These are phyloP conservation scores for Enteromius afrohamiltoni DNA, from an alignment of 2,797 vertebrate species.

Conservation along the genomic window DNA sequence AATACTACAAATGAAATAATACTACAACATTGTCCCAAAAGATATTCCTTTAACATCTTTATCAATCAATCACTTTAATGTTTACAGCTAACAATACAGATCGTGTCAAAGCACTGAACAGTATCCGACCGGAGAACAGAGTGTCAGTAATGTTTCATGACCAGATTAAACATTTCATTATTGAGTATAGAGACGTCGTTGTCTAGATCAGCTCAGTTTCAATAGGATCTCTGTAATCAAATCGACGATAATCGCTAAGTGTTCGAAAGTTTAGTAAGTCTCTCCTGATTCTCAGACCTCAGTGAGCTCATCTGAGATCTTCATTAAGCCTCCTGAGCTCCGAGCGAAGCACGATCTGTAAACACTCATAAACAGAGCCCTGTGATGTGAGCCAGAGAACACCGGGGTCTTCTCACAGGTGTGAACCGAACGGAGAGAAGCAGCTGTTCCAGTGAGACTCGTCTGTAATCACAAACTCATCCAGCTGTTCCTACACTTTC, in stretches of 20 bases:
- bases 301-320: neutral
- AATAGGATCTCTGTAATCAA: too few relatives aligned
- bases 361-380: neutral
- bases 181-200: too few relatives aligned
- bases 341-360: neutral
- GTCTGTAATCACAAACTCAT: constrained; percentile 57
- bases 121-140: too few relatives aligned
- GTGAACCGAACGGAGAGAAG: neutral
- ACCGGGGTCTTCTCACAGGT: neutral
- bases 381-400: neutral
- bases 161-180: too few relatives aligned
- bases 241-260: too few relatives aligned
- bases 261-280: neutral
- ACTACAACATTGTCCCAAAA: neutral
- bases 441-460: constrained; percentile 30
- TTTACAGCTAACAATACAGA: too few relatives aligned
- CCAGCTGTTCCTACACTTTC: constrained; percentile 78
- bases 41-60: neutral
- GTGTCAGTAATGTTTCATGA: too few relatives aligned
- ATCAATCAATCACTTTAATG: too few relatives aligned
- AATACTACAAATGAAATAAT: neutral
- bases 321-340: neutral
- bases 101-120: too few relatives aligned
- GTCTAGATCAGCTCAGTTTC: too few relatives aligned
- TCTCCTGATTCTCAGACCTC: neutral